These are phyloP conservation scores for Chrysomela aeneicollis DNA, from an alignment of 2,888 invertebrate species.

Conservation along the genomic window DNA sequence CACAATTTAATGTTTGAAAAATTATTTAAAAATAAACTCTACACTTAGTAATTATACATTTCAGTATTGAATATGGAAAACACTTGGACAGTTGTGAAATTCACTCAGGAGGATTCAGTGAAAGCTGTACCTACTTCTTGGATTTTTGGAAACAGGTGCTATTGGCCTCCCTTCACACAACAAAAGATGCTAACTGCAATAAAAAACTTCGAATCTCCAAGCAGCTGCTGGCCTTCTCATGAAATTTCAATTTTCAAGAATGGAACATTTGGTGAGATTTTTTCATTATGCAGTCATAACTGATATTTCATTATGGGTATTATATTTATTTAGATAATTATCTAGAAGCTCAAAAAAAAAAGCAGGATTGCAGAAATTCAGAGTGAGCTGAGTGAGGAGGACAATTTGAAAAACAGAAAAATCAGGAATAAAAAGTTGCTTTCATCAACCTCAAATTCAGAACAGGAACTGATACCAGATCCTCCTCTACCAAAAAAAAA, in stretches of 20 bases:
- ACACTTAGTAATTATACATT: constrained; percentile 1
- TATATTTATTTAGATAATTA: not conserved
- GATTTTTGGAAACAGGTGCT: constrained; percentile 3
- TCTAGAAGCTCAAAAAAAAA: not conserved
- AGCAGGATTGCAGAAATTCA: not conserved
- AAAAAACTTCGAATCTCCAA: constrained; percentile 1
- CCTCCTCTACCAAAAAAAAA: not conserved
- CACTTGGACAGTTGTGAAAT: constrained; percentile 12
- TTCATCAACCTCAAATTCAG: constrained; percentile 18
- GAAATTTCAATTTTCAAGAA: constrained; percentile 7
- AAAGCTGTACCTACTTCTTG: constrained; percentile 10
- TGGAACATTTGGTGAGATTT: constrained; percentile 14
- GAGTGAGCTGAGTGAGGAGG: not conserved
- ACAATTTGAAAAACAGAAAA: constrained; percentile 21
- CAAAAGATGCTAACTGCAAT: constrained; percentile 3
- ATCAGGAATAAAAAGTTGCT: constrained; percentile 20
- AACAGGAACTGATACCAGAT: not conserved
- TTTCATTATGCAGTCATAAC: constrained; percentile 11
- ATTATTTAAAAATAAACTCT: not conserved
- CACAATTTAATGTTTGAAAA: too few relatives aligned
- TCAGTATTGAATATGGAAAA: constrained; percentile 14
- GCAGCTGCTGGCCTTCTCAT: constrained; percentile 14
- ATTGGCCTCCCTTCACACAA: constrained; percentile 8
- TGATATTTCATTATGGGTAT: constrained; percentile 11
- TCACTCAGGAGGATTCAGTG: constrained; percentile 5